Evolutionary conservation across 2,797 vertebrate genomes (phyloP).

Genomic region (Podarcis siculus): DNA sequence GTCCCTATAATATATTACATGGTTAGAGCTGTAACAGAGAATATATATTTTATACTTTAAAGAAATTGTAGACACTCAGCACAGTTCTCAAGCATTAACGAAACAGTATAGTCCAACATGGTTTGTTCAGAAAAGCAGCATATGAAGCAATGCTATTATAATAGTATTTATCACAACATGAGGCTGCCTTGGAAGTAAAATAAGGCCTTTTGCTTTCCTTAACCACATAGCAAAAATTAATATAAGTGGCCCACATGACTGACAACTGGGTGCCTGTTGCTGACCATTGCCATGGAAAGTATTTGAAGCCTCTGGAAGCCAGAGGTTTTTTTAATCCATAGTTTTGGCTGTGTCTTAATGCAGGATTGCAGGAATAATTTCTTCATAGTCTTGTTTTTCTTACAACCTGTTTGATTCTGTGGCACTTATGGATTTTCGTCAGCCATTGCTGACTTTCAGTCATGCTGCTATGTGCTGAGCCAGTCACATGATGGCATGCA

Average conservation of each 20-base stretch:
- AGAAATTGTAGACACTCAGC: conserved; percentile 11
- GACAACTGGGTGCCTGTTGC: neutral
- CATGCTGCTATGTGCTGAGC: neutral
- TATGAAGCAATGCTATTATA: neutral
- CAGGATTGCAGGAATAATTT: conserved; percentile 20
- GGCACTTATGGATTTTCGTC: neutral
- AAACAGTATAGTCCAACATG: conserved; percentile 3
- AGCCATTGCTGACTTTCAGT: neutral
- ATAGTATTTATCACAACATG: neutral
- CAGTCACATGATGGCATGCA: neutral
- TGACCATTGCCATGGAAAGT: neutral
- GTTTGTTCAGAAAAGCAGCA: neutral
- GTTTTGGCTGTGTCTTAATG: neutral
- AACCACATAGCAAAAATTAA: neutral
- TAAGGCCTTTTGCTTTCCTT: neutral
- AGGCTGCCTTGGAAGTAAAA: neutral
- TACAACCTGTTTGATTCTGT: neutral
- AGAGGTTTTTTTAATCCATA: neutral
- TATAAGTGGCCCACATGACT: neutral
- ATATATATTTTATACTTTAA: conserved; percentile 18
- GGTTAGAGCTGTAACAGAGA: neutral
- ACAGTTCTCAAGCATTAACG: conserved; percentile 23
- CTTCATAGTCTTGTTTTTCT: conserved; percentile 8
- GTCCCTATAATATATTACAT: neutral
- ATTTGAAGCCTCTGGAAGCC: conserved; percentile 23